Evolutionary conservation across 2,888 invertebrate genomes (phyloP), one percentile per base, ranked within the genome.

Genomic region (Bombyx huttoni): DNA sequence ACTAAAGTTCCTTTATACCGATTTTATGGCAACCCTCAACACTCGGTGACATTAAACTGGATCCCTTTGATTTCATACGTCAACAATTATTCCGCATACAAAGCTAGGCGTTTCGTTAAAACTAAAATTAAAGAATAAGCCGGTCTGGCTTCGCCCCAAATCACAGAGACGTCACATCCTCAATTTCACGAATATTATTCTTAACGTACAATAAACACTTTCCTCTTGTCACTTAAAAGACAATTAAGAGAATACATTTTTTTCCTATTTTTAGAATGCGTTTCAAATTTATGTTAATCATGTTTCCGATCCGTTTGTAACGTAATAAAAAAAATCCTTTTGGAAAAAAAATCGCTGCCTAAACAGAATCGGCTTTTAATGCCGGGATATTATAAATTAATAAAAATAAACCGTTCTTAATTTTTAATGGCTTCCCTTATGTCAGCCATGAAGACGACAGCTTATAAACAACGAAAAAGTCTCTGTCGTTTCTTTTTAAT

Each of bases 351-450:
- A 40, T 8, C 40, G 40, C 12, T 40, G 9, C 9, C 12, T 40
- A 10, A 24, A 58, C 53, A 52, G 67, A 71, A 72, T 70, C 65
- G 63, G 62, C 60, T 71, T 69, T 63, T 62, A 64, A 65, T 35
- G 45, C 45, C n/a, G 50, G 40, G 33, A 48, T 52, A 48, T 65
- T 60, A 62, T 65, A 64, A 70, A 69, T 65, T 66, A 70, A 69
- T 68, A 66, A 62, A 56, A 40, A 40, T 5, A 40, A 10, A 57
- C 53, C 59, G 58, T 58, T 61, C 61, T 24, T 24, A 24, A 70
- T 64, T 61, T 75, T 77, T 72, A 72, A 75, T 71, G 78, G 80
- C 73, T 82, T 81, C 78, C 75, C 78, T 73, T 71, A 71, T 74
- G 73, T 47, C 52, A 47, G 48, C 47, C 47, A 50, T 33, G 50